Evolutionary conservation across 2,113 vertebrate genomes (phyloP), one percentile per base, ranked within the genome.

Genomic region (Calyptommatus sinebrachiatus): DNA sequence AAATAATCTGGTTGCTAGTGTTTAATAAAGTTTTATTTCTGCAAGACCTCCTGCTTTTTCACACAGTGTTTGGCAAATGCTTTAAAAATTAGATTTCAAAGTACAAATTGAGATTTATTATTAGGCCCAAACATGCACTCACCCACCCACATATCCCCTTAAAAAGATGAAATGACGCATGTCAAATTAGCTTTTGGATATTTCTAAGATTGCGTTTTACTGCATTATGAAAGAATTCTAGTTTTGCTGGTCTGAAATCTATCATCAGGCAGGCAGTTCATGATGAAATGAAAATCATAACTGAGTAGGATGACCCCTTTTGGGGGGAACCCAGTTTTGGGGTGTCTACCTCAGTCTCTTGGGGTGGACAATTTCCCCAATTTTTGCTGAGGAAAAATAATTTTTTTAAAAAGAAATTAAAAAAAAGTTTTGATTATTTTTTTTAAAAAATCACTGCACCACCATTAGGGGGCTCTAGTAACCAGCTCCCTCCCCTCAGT

Each of bases 81-180:
- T 86, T 85, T 74, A 76, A 77, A 90, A 83, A 46, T 62, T 21
- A 60, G 65, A 79, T 70, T 65, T 48, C 5, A 72, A 85, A 77
- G 76, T 24, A 4, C 50, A 73, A 87, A 73, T 62, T 79, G 29
- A 78, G 12, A 57, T 86, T 71, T 41, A 16, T 84, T 83, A 24
- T 29, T 78, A 79, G 41, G 35, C 31, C 24, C 4, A 60, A 29
- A 35, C 77, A 82, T 83, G 82, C 53, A 57, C 48, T 77, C 16
- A 9, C 12, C 26, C 26, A 65, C 63, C 11, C 22, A 63, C 26
- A 65, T 28, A 66, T 18, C 29, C 28, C 29, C 14, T 6, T 4
- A 66, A 66, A 12, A 28, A 66, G n/a, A 5, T 26, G 26, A n/a
- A n/a, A 8, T 8, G 5, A 71, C 11, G 18, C 61, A 60, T 71